phyloP scores from a whole-genome alignment of 2,888 invertebrate species.

The Leptarthrus brevirostris region DNA sequence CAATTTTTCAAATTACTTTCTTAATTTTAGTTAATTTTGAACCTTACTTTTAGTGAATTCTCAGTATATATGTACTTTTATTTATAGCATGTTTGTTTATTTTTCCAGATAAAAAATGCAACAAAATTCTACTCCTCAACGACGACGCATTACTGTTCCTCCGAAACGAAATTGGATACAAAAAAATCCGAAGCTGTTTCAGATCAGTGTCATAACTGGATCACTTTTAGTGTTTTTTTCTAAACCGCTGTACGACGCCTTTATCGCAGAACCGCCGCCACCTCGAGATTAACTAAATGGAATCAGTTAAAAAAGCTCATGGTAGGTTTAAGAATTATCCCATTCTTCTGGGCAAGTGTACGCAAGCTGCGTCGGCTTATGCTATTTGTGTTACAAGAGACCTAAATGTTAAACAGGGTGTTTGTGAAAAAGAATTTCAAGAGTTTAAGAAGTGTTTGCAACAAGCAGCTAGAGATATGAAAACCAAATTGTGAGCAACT shows the following conservation, averaged over 20 bases:
- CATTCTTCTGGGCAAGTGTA: constrained; percentile 77
- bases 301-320: constrained; percentile 81
- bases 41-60: too few species aligned
- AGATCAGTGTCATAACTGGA: constrained; percentile 69
- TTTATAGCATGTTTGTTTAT: too few species aligned
- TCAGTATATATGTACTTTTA: too few species aligned
- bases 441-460: constrained; percentile 80
- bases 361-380: constrained; percentile 76
- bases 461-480: constrained; percentile 75
- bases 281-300: constrained; percentile 70
- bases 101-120: constrained; percentile 51
- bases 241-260: constrained; percentile 77
- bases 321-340: constrained; percentile 81
- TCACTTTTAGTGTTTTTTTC: constrained; percentile 75
- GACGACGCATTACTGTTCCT: constrained; percentile 60
- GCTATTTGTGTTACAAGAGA: constrained; percentile 83
- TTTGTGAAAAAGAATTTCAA: constrained; percentile 82
- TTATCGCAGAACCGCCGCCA: constrained; percentile 68
- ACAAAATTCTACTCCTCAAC: constrained; percentile 56
- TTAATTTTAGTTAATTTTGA: too few species aligned
- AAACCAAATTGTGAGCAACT: constrained; percentile 74
- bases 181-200: constrained; percentile 73
- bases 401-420: constrained; percentile 76
- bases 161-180: constrained; percentile 72
- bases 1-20: too few species aligned